These are phyloP conservation scores for Probosciger aterrimus DNA, from an alignment of 2,113 vertebrate genomes.

Conservation along the genomic window DNA sequence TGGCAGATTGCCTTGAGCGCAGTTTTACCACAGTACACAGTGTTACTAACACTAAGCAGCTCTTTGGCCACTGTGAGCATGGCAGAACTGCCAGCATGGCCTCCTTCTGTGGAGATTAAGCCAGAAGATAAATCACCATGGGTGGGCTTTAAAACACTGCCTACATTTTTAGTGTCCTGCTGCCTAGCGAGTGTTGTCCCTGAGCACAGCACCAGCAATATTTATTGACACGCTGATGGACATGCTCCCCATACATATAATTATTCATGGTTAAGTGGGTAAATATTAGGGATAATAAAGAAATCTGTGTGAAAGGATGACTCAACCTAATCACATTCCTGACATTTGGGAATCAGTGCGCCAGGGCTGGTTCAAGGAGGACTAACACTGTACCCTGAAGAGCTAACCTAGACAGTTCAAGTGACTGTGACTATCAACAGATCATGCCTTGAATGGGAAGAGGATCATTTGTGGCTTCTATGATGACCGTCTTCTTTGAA, in stretches of 20 bases:
- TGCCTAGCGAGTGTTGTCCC: background rate
- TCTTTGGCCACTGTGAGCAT: background rate
- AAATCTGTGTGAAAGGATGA: background rate
- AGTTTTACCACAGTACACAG: background rate
- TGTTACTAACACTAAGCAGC: background rate
- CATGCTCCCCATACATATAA: background rate
- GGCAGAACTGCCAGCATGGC: background rate
- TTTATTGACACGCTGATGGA: background rate
- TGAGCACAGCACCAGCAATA: background rate
- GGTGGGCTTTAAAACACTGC: background rate
- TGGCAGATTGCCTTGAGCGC: background rate
- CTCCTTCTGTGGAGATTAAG: background rate
- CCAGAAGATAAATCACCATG: background rate
- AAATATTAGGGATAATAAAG: conserved; percentile 7
- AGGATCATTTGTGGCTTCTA: background rate
- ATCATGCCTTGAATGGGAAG: background rate
- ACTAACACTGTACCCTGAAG: background rate
- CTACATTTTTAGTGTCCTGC: background rate
- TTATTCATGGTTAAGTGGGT: background rate
- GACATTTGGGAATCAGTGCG: background rate
- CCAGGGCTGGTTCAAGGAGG: background rate
- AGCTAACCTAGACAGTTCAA: background rate
- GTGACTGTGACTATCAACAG: background rate
- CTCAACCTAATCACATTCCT: background rate
- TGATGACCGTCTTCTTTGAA: background rate